Evolutionary conservation across 1,140 invertebrate genomes (phyloP).

Genomic region (Vollenhovia emeryi): DNA sequence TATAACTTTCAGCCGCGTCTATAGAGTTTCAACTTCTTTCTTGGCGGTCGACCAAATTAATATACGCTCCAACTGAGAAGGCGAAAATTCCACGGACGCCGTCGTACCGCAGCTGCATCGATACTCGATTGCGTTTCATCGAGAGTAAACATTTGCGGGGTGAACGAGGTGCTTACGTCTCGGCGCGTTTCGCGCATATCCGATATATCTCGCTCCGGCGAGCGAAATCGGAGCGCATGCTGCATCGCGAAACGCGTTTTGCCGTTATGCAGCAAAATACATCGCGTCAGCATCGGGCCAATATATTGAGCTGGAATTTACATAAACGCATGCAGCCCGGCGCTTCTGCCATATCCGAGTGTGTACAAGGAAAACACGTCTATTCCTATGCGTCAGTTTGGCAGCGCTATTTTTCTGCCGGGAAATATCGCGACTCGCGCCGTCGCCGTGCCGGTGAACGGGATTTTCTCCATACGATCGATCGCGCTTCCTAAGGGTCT

Average conservation of each 20-base stretch:
- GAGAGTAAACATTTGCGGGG: neutral
- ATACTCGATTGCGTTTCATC: constrained; percentile 18
- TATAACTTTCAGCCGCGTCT: constrained; percentile 19
- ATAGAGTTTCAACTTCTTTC: constrained; percentile 53
- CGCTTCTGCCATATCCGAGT: neutral
- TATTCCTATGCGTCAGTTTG: constrained; percentile 2
- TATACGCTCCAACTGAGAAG: constrained; percentile 49
- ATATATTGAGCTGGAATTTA: constrained; percentile 45
- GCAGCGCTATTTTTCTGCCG: constrained; percentile 28
- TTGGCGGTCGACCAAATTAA: constrained; percentile 62
- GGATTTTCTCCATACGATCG: neutral
- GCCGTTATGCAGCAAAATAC: neutral
- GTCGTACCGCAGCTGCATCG: constrained; percentile 51
- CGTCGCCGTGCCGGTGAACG: neutral
- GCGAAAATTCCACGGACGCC: constrained; percentile 50
- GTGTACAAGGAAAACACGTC: constrained; percentile 10
- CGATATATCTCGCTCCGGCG: neutral
- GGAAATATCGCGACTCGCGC: neutral
- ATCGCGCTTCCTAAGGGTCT: neutral
- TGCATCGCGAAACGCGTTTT: constrained; percentile 7
- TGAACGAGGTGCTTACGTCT: neutral
- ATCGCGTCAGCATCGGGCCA: neutral
- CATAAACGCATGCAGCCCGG: constrained; percentile 20
- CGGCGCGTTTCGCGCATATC: neutral
- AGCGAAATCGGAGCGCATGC: constrained; percentile 17